These are phyloP conservation scores for Apostichopus leukothele DNA, from an alignment of 53 echinoderm and acorn worm species.

Conservation along the genomic window DNA sequence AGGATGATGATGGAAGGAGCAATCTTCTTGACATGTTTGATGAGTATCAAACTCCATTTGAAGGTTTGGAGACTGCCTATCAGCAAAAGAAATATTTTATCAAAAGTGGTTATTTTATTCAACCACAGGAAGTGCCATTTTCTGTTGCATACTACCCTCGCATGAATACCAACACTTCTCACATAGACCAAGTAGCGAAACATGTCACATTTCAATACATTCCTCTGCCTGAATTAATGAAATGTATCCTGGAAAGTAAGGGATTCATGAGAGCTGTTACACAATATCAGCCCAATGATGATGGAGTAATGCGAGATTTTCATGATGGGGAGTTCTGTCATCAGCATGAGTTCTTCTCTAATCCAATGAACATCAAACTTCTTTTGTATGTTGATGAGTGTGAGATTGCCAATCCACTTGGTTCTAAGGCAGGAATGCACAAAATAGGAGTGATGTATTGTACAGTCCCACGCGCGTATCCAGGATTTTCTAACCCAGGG, in stretches of 20 bases:
- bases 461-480: slow-evolving; percentile 13
- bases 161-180: not conserved
- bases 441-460: slow-evolving; percentile 47
- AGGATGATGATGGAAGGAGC: not conserved
- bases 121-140: not conserved
- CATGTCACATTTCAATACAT: slow-evolving; percentile 51
- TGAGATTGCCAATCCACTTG: slow-evolving; percentile 50
- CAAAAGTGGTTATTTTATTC: not conserved
- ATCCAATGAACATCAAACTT: slow-evolving; percentile 34
- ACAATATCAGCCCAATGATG: slow-evolving; percentile 50
- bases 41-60: not conserved
- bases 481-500: too few species aligned
- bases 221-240: slow-evolving; percentile 48
- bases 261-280: slow-evolving; percentile 33
- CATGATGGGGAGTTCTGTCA: slow-evolving; percentile 54
- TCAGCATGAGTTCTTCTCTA: slow-evolving; percentile 32
- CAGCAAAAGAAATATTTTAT: not conserved
- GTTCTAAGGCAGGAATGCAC: slow-evolving; percentile 49
- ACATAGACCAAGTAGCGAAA: not conserved
- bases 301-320: slow-evolving; percentile 49
- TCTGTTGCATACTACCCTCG: not conserved
- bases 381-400: slow-evolving; percentile 54
- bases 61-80: not conserved
- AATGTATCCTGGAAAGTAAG: slow-evolving; percentile 54
- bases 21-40: not conserved